phyloP scores from a whole-genome alignment of 2,888 invertebrate species.

The Folsomia manolachei region DNA sequence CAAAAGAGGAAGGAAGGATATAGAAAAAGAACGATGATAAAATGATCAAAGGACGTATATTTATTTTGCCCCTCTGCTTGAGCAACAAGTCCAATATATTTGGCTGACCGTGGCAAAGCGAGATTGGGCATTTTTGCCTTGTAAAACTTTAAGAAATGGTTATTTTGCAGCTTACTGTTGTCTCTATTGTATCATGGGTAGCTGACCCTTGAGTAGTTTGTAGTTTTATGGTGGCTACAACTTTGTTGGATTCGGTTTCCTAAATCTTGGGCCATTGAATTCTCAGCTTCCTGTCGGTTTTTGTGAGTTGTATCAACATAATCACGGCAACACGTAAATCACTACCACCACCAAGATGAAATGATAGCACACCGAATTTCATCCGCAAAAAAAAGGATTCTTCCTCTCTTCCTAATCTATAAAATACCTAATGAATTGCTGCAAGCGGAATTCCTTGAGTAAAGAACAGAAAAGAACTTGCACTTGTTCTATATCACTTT shows the following conservation, averaged over 20 bases:
- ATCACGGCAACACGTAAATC: background rate
- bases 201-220: constrained; percentile 12
- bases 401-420: constrained; percentile 20
- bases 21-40: background rate
- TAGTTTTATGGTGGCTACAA: background rate
- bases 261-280: constrained; percentile 17
- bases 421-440: constrained; percentile 19
- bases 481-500: constrained; percentile 4
- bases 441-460: constrained; percentile 15
- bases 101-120: no score
- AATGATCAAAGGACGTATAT: background rate
- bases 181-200: constrained; percentile 10
- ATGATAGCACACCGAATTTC: constrained; percentile 2
- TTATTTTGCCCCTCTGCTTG: background rate
- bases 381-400: background rate
- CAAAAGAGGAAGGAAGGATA: background rate
- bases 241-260: constrained; percentile 6
- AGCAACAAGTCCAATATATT: background rate
- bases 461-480: background rate
- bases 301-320: background rate
- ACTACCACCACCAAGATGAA: background rate
- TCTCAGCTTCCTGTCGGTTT: constrained; percentile 4
- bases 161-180: constrained; percentile 1
- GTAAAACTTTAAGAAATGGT: background rate
- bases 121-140: no score